Percentiles rank a stretch among this genome's conserved stretches.
These are phyloP conservation scores for human DNA, from an alignment of 2,113 vertebrate genomes.

Conservation along the genomic window GRCh38 chr3:108160001-108160500, in stretches of 20 bases:
- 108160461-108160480: neutral
- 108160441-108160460: conserved; percentile 4
- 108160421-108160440: neutral
- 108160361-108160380: neutral
- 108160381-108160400: neutral
- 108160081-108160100: neutral
- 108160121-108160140: neutral
- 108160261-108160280: neutral
- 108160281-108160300: neutral
- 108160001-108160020: neutral
- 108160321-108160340: neutral
- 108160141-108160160: neutral
- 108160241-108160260: neutral
- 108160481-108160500: neutral
- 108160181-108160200: neutral
- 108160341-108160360: conserved; percentile 40
- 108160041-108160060: neutral
- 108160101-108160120: neutral
- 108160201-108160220: neutral
- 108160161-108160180: neutral
- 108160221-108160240: neutral
- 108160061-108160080: neutral
- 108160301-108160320: neutral
- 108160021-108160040: neutral
- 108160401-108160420: neutral